Percentiles rank a stretch among this genome's conserved stretches.
phyloP scores from a whole-genome alignment of 1,140 invertebrate species.

The Chelonus insularis region DNA sequence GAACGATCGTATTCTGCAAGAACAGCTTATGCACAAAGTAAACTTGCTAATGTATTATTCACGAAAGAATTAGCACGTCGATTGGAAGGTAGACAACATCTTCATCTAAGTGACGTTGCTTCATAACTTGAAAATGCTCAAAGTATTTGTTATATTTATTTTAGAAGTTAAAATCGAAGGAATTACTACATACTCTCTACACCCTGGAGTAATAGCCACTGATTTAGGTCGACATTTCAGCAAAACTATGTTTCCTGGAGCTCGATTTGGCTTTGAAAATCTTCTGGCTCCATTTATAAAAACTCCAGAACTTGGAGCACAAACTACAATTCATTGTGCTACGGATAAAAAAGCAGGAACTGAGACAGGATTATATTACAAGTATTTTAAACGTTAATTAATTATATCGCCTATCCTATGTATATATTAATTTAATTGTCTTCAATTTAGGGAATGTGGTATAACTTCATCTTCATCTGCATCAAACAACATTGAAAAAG shows the following conservation, averaged over 20 bases:
- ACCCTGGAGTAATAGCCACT: slow-evolving; percentile 75
- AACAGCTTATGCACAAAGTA: slow-evolving; percentile 71
- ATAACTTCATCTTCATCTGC: too few relatives aligned
- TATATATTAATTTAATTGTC: too few relatives aligned
- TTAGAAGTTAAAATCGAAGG: slow-evolving; percentile 55
- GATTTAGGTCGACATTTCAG: slow-evolving; percentile 73
- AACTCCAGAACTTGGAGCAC: slow-evolving; percentile 70
- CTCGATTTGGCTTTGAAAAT: slow-evolving; percentile 35
- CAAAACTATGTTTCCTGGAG: slow-evolving; percentile 55
- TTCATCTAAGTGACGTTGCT: too few relatives aligned
- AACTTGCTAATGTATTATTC: slow-evolving; percentile 78
- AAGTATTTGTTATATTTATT: slow-evolving; percentile 23
- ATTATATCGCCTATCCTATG: too few relatives aligned
- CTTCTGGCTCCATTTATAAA: slow-evolving; percentile 61
- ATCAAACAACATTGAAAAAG: too few relatives aligned
- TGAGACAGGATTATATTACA: slow-evolving; percentile 68
- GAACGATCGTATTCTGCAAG: slow-evolving; percentile 66
- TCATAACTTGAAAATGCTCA: too few relatives aligned
- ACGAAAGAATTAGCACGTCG: slow-evolving; percentile 65
- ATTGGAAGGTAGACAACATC: slow-evolving; percentile 65
- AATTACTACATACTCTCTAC: slow-evolving; percentile 70
- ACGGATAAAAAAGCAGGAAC: slow-evolving; percentile 69
- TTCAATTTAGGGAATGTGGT: too few relatives aligned
- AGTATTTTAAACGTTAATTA: slow-evolving; percentile 48
- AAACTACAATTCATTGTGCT: slow-evolving; percentile 79